Evolutionary conservation across 2,888 invertebrate genomes (phyloP).

Genomic region (Athalia cordata): DNA sequence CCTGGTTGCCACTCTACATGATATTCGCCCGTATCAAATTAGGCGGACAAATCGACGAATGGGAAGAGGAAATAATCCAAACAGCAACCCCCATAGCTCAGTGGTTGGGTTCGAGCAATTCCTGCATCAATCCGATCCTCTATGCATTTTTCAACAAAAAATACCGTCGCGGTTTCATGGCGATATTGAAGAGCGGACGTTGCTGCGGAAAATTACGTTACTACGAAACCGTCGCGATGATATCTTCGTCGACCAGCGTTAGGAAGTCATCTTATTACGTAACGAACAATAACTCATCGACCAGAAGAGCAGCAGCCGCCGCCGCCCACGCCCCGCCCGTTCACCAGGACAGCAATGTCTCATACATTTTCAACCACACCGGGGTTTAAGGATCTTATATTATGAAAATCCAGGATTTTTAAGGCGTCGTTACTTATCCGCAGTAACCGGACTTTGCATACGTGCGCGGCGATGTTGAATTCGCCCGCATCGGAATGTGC

Average conservation of each 20-base stretch:
- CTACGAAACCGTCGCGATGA: conserved; percentile 90
- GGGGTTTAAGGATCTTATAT: conserved; percentile 77
- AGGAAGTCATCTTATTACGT: conserved; percentile 91
- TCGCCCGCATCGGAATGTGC: not conserved
- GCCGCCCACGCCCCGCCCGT: conserved; percentile 69
- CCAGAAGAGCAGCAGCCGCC: conserved; percentile 69
- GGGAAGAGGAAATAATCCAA: conserved; percentile 87
- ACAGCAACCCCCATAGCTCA: conserved; percentile 92
- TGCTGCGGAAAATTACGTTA: conserved; percentile 91
- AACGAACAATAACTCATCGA: conserved; percentile 79
- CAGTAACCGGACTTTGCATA: conserved; percentile 12
- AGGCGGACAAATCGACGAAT: conserved; percentile 81
- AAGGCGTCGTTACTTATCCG: conserved; percentile 26
- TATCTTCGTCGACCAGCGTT: conserved; percentile 90
- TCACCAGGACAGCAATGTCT: conserved; percentile 78
- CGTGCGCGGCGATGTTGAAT: conserved; percentile 1
- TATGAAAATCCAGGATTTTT: conserved; percentile 12
- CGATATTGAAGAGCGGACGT: conserved; percentile 88
- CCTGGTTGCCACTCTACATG: conserved; percentile 94
- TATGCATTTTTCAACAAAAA: conserved; percentile 97
- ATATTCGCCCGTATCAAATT: conserved; percentile 92
- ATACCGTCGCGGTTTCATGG: conserved; percentile 91
- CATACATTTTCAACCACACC: conserved; percentile 83
- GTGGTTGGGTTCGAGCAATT: conserved; percentile 95
- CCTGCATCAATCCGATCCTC: conserved; percentile 95